Evolutionary conservation across 1,140 invertebrate species (phyloP).

Genomic region (Oppia nitens): DNA sequence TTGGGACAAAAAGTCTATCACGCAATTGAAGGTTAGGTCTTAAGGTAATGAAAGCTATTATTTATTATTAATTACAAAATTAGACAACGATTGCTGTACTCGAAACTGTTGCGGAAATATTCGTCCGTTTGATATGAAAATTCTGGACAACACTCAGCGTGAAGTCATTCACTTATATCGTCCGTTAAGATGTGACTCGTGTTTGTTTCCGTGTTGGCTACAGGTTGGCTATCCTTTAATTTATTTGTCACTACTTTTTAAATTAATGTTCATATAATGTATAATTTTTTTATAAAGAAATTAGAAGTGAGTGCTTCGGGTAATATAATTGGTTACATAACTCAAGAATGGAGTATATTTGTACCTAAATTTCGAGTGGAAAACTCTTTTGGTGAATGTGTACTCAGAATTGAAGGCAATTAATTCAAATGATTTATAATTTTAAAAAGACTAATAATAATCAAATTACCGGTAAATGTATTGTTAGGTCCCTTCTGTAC

Average conservation of each 20-base stretch:
- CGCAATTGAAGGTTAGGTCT: conserved; percentile 54
- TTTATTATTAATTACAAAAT: neutral
- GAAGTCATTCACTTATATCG: conserved; percentile 51
- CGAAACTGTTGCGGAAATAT: conserved; percentile 56
- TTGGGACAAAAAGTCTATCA: conserved; percentile 61
- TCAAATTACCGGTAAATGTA: no score
- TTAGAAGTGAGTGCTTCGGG: conserved; percentile 50
- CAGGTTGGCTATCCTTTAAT: neutral
- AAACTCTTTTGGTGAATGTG: conserved; percentile 51
- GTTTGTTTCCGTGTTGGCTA: conserved; percentile 46
- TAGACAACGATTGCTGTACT: conserved; percentile 43
- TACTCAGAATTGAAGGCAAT: conserved; percentile 56
- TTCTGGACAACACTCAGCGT: conserved; percentile 54
- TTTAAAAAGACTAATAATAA: no score
- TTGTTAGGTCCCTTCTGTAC: conserved; percentile 55
- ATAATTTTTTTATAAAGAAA: conserved; percentile 26
- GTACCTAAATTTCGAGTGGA: conserved; percentile 59
- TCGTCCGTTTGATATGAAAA: conserved; percentile 61
- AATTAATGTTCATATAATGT: neutral
- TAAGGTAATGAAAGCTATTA: no score
- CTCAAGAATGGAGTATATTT: conserved; percentile 68
- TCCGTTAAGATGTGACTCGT: conserved; percentile 54
- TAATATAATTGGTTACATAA: conserved; percentile 51
- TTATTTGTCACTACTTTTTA: neutral
- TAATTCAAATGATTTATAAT: no score